Conservation (phyloP, 2,888 invertebrate species). For the Rhopalosiphum nymphaeae region DNA sequence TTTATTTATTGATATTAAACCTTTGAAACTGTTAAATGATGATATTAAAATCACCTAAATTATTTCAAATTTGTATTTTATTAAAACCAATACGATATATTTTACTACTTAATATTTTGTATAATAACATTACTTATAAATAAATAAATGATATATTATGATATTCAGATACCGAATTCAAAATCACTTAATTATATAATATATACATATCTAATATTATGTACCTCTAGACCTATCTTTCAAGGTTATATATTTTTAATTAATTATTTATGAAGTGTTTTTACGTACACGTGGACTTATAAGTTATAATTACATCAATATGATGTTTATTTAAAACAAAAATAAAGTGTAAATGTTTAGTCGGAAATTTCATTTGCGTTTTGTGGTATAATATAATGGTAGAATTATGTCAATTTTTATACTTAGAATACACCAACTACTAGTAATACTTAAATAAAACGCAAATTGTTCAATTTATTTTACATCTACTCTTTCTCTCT, state of each 20-base stretch:
- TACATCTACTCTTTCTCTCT: background rate
- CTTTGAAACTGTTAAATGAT: background rate
- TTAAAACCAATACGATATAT: background rate
- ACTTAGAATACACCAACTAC: background rate
- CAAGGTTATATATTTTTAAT: background rate
- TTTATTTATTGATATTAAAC: background rate
- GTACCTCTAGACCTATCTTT: background rate
- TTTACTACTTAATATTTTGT: background rate
- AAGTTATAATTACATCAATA: background rate
- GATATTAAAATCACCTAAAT: background rate
- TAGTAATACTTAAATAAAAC: background rate
- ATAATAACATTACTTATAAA: background rate
- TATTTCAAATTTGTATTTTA: background rate
- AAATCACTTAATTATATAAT: background rate
- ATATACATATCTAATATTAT: background rate
- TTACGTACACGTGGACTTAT: background rate
- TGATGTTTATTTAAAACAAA: too few species aligned
- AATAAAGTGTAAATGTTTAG: too few species aligned
- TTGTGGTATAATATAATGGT: background rate
- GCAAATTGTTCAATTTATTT: background rate
- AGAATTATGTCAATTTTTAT: background rate
- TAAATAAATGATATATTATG: background rate
- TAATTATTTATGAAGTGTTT: background rate
- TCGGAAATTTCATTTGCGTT: background rate
- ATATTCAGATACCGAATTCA: background rate